Evolutionary conservation across 2,888 invertebrate species (phyloP).

Genomic region (Drosophila dives): DNA sequence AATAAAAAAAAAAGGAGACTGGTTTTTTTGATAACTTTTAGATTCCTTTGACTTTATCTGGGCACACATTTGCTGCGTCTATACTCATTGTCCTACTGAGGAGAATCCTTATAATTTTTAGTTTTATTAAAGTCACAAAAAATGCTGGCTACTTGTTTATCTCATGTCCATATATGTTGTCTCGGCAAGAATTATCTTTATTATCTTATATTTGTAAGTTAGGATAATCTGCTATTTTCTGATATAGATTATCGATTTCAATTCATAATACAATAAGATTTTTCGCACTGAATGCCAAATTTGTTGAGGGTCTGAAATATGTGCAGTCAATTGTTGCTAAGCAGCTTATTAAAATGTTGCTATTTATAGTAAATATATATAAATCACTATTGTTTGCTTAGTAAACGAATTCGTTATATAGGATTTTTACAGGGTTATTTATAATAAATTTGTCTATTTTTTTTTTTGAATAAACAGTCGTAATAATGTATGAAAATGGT

Average conservation of each 20-base stretch:
- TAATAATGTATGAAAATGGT: slow-evolving; percentile 13
- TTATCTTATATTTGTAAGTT: background rate
- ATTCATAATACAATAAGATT: background rate
- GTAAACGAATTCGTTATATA: background rate
- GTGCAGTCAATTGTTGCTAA: background rate
- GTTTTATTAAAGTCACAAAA: background rate
- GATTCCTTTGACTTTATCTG: background rate
- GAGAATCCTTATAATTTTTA: background rate
- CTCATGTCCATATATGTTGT: background rate
- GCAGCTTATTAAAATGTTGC: background rate
- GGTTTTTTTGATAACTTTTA: background rate
- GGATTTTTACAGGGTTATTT: background rate
- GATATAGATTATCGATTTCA: background rate
- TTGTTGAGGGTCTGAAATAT: background rate
- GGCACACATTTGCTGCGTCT: background rate
- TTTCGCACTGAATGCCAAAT: too few relatives aligned
- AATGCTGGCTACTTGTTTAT: background rate
- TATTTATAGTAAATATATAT: too few relatives aligned
- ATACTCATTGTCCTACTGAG: background rate
- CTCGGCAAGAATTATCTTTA: background rate
- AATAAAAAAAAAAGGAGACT: background rate
- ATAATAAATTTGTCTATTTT: too few relatives aligned
- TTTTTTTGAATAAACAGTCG: background rate
- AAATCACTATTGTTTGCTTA: background rate
- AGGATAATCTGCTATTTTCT: background rate